These are phyloP conservation scores for Cantharis rustica DNA, from an alignment of 2,888 invertebrate species.

Conservation along the genomic window DNA sequence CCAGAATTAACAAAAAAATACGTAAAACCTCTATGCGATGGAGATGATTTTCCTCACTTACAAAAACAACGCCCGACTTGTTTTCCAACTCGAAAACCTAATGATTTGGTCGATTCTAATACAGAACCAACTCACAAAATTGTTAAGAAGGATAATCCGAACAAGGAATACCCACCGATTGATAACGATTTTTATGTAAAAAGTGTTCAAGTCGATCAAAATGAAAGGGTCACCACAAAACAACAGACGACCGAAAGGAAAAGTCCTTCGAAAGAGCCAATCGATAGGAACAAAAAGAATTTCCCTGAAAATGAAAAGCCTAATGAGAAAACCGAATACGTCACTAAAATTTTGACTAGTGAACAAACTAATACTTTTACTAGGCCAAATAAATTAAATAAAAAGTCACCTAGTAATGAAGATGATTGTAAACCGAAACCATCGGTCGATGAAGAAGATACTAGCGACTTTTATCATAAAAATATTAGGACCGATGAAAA, in stretches of 20 bases:
- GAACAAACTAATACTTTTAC: neutral
- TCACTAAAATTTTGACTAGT: neutral
- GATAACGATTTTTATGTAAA: neutral
- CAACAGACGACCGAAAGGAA: too few species aligned
- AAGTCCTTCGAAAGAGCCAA: neutral
- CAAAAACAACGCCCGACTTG: neutral
- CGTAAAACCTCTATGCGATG: conserved; percentile 7
- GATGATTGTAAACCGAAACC: neutral
- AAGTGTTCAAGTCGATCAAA: neutral
- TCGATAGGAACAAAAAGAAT: neutral
- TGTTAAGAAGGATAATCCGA: conserved; percentile 42
- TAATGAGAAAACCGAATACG: neutral
- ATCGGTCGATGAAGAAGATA: too few species aligned
- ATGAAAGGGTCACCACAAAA: neutral
- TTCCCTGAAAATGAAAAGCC: neutral
- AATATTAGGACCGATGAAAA: neutral
- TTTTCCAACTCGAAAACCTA: neutral
- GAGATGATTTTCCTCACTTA: conserved; percentile 4
- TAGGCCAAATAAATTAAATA: neutral
- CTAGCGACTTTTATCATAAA: too few species aligned
- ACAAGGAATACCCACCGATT: conserved; percentile 18
- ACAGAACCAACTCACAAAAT: conserved; percentile 32
- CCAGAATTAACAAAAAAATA: conserved; percentile 6
- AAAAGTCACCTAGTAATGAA: neutral
- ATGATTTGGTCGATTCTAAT: neutral